A percentile compares a stretch with the other conserved stretches of the same genome.
Conservation (phyloP, 2,113 vertebrate species). For the Vulpes lagopus region DNA sequence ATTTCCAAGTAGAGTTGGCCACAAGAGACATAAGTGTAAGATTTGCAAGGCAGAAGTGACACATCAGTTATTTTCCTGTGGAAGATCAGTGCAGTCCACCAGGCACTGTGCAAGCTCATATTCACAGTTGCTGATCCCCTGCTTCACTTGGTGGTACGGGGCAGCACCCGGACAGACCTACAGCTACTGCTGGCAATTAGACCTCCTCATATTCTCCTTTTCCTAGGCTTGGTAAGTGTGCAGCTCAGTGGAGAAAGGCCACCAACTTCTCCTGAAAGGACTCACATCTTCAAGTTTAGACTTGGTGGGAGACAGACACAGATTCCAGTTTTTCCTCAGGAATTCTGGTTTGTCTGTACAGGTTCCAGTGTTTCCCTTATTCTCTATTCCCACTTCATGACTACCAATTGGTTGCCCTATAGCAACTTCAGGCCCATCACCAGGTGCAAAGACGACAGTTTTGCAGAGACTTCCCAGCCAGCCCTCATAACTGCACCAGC, state of each 20-base stretch:
- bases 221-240: neutral
- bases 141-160: too few species aligned
- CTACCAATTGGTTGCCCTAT: neutral
- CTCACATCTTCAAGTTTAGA: neutral
- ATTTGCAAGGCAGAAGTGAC: neutral
- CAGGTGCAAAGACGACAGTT: neutral
- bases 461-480: neutral
- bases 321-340: neutral
- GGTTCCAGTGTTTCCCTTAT: neutral
- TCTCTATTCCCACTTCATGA: neutral
- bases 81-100: neutral
- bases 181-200: neutral
- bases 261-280: neutral
- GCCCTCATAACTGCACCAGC: neutral
- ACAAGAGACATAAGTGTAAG: neutral
- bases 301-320: neutral
- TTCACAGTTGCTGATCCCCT: neutral
- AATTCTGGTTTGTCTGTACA: neutral
- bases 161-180: neutral
- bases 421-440: neutral
- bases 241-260: neutral
- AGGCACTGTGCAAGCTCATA: neutral
- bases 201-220: neutral
- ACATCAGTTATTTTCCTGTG: neutral
- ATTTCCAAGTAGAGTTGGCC: neutral